Percentiles rank a stretch among this genome's conserved stretches.
phyloP scores from a whole-genome alignment of 2,113 vertebrate genomes.

The Archocentrus centrarchus region DNA sequence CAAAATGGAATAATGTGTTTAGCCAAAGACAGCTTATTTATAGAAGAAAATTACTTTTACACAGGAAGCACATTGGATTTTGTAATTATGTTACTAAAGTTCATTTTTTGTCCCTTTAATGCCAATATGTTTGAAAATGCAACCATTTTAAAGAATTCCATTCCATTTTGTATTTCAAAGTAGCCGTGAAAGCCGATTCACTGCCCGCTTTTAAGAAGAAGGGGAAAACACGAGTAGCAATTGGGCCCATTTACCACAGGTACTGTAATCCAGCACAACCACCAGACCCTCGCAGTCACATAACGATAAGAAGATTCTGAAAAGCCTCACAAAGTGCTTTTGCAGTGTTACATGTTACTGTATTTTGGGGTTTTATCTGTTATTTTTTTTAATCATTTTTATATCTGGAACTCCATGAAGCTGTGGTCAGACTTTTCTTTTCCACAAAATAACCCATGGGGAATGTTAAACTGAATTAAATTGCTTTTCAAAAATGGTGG shows the following conservation, averaged over 20 bases:
- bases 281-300: background rate
- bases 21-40: conserved; percentile 54
- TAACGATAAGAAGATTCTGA: conserved; percentile 7
- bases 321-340: conserved; percentile 10
- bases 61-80: conserved; percentile 50
- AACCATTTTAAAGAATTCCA: conserved; percentile 36
- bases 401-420: conserved; percentile 5
- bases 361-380: conserved; percentile 13
- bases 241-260: conserved; percentile 27
- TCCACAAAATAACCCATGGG: conserved; percentile 15
- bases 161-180: conserved; percentile 37
- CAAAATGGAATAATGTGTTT: conserved; percentile 47
- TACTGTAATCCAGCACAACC: conserved; percentile 32
- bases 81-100: conserved; percentile 31
- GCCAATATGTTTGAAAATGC: conserved; percentile 5
- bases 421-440: conserved; percentile 29
- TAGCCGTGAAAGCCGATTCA: conserved; percentile 26
- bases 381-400: background rate
- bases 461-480: conserved; percentile 55
- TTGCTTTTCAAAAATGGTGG: conserved; percentile 41
- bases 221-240: conserved; percentile 20
- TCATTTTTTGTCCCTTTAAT: conserved; percentile 26
- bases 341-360: conserved; percentile 11
- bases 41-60: conserved; percentile 40
- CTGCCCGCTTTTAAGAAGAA: conserved; percentile 11